A percentile compares a stretch with the other conserved stretches of the same genome.
Evolutionary conservation across 2,888 invertebrate genomes (phyloP).

Genomic region (Nephrotoma appendiculata): DNA sequence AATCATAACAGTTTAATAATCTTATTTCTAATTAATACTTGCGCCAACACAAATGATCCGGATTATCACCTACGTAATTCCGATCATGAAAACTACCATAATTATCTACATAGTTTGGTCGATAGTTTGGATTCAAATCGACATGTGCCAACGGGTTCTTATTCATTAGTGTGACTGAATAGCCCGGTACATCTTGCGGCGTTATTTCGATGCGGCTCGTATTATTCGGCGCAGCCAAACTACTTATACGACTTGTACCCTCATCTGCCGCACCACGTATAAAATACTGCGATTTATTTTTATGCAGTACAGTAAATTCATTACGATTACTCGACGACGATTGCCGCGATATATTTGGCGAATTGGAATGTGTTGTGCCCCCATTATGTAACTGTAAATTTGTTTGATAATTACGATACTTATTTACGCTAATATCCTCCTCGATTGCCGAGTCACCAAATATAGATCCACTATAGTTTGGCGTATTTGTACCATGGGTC

Average conservation of each 20-base stretch:
- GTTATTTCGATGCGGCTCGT: constrained; percentile 31
- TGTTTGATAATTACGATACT: constrained; percentile 26
- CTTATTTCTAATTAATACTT: constrained; percentile 21
- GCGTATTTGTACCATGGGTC: constrained; percentile 31
- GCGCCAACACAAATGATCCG: constrained; percentile 38
- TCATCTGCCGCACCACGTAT: constrained; percentile 13
- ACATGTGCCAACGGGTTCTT: constrained; percentile 17
- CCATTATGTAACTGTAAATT: neutral
- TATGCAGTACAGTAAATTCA: neutral
- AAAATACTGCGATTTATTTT: constrained; percentile 2
- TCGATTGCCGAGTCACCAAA: constrained; percentile 34
- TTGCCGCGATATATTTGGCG: neutral
- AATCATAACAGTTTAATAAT: neutral
- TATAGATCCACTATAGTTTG: constrained; percentile 32
- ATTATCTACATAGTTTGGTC: constrained; percentile 13
- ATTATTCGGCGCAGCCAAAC: constrained; percentile 14
- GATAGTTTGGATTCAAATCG: constrained; percentile 20
- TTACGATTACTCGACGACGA: neutral
- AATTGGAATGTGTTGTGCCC: neutral
- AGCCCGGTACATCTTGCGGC: constrained; percentile 28
- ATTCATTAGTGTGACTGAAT: constrained; percentile 17
- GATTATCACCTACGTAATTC: constrained; percentile 5
- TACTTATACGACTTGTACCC: neutral
- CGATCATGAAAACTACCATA: constrained; percentile 17
- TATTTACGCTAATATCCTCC: constrained; percentile 32